Conservation (phyloP, 2,113 vertebrate genomes). For the Lepisosteus oculatus region DNA sequence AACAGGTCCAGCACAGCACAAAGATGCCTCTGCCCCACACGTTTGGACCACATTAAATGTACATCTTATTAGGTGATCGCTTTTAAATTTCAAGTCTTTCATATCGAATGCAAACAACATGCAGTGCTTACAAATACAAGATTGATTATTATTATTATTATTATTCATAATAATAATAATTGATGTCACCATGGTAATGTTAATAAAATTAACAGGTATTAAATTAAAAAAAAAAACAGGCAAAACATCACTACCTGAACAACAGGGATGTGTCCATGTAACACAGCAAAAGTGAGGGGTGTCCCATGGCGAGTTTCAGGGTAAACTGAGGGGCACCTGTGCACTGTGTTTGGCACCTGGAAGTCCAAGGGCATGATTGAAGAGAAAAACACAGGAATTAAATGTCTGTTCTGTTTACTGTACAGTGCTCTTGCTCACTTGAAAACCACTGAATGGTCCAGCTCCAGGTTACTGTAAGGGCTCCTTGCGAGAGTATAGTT, state of each 20-base stretch:
- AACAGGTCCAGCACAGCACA: no score
- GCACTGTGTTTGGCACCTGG: constrained; percentile 97
- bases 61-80: no score
- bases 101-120: constrained; percentile 7
- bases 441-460: no score
- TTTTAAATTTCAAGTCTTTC: no score
- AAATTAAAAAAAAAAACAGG: constrained; percentile 36
- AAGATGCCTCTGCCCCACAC: no score
- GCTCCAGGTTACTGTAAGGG: no score
- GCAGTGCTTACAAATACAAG: not conserved
- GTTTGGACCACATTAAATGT: no score
- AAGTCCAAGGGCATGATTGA: constrained; percentile 70
- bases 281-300: constrained; percentile 96
- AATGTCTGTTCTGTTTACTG: constrained; percentile 13
- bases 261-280: constrained; percentile 98
- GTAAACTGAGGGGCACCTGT: constrained; percentile 97
- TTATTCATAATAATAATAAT: not conserved
- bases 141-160: constrained; percentile 18
- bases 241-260: constrained; percentile 83
- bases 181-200: constrained; percentile 39
- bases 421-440: no score
- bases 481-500: no score
- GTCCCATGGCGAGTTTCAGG: constrained; percentile 97
- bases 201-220: constrained; percentile 3
- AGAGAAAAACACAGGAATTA: constrained; percentile 58